Conservation (phyloP, 2,888 invertebrate species). For the Tuberolachnus salignus region DNA sequence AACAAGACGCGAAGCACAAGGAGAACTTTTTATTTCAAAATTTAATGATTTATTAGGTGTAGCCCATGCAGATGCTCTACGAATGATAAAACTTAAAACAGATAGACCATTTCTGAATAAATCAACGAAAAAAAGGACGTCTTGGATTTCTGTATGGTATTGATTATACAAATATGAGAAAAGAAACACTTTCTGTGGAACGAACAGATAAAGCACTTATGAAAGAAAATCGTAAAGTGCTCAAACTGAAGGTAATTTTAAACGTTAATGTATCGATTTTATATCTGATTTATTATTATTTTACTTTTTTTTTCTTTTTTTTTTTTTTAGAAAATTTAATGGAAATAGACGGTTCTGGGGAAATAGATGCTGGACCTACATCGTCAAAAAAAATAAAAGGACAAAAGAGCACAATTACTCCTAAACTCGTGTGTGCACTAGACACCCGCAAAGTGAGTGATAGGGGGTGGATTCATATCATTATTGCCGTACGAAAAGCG, state of each 20-base stretch:
- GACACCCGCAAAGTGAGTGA: background rate
- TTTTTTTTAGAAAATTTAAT: background rate
- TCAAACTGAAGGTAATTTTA: constrained; percentile 12
- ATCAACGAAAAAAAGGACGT: constrained; percentile 23
- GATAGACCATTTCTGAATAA: constrained; percentile 33
- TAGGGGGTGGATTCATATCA: background rate
- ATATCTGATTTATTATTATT: background rate
- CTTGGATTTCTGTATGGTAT: constrained; percentile 10
- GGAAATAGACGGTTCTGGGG: no score
- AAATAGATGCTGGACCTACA: no score
- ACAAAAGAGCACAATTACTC: background rate
- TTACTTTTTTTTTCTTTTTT: background rate
- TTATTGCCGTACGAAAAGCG: background rate
- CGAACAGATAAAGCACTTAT: background rate
- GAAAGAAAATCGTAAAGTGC: background rate
- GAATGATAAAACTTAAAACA: constrained; percentile 30
- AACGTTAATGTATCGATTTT: background rate
- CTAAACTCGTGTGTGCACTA: background rate
- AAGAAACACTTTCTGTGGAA: constrained; percentile 12
- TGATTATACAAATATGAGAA: constrained; percentile 11
- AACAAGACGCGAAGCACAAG: background rate
- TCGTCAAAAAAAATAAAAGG: no score
- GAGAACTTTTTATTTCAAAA: constrained; percentile 21
- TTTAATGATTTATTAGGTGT: constrained; percentile 29
- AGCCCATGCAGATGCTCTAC: constrained; percentile 28